Base-by-base conservation (phyloP, 2,113 vertebrate species). In the Rhinoderma darwinii region DNA sequence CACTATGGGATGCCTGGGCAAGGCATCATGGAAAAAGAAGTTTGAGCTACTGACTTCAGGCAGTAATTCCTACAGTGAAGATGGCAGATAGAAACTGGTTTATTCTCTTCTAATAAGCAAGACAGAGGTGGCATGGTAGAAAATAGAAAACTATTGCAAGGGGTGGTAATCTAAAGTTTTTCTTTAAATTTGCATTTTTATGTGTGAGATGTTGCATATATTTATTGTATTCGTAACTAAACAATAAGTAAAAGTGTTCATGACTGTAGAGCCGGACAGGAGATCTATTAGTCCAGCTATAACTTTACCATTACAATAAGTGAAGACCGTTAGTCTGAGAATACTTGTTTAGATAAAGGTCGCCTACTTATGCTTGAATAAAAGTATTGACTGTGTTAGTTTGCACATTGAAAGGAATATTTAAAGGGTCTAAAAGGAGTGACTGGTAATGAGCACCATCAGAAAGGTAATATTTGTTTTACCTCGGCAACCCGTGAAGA, bases 381-480 rank as follows among this genome's bases (percentile, higher is more conserved):
- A 66, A 66, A 63, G 72, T 76, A 77, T 68, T 59, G 39, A 61
- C 79, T 75, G 47, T 75, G 22, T 30, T 63, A 63, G 61, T 50
- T 63, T 87, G 74, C 37, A 22, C 39, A 75, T 51, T 74, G 66
- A 75, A 82, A 32, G 20, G 27, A 14, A 59, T 82, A 75, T 82
- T 68, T 87, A 47, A 86, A 50, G 74, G 70, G 78, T 75, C 76
- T 82, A 74, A 82, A 51, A 87, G 68, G 51, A 87, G 68, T 87
- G 47, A 74, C 68, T 75, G 32, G 78, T 87, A 82, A 82, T 87
- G 78, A 75, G 47, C 79, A 74, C 78, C 78, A 82, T 87, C 77
- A 87, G 44, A 86, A 82, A 87, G 78, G 86, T 75, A 87, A 87
- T 87, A 72, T 87, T 87, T 87, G 39, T 74, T 87, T 87, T 81